Base-by-base conservation (phyloP, 2,888 invertebrate species). In the Dendrolimus pini region DNA sequence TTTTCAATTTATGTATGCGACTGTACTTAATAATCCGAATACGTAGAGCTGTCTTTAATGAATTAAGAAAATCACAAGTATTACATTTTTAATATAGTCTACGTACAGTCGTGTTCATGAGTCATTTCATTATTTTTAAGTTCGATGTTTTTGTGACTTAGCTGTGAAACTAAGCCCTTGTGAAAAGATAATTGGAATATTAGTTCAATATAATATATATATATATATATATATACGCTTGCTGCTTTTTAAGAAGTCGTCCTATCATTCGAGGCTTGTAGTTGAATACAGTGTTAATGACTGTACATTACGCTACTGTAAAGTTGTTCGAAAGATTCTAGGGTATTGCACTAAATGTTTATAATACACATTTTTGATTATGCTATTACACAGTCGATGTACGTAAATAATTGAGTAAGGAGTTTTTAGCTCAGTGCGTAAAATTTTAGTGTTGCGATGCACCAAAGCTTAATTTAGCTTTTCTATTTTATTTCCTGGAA, bases 71-170 rank as follows among this genome's bases (percentile, higher is more conserved):
- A 7, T 47, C 47, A 47, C 2, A 10, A 47, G 47, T 47, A 10
- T 47, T 47, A 12, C 7, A 47, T 47, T 47, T 47, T 10, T 47
- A 47, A 47, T 30, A 47, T 9, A 9, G 9, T 47, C 7, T 47
- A 10, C 12, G 47, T 47, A 47, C 47, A 47, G 47, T 47, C 47
- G 47, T 12, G 7, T 47, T 47, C 47, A 47, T 47, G 9, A 47
- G 12, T 9, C 12, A 47, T 47, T 47, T 47, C 59, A 55, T 18
- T 47, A 10, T 47, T 12, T 10, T 47, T 47, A 47, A 57, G 55
- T 59, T 60, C 9, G 56, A 56, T 41, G 55, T 30, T 56, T 56
- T 56, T 55, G 60, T 60, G 58, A 60, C 60, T 41, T 52, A 58
- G 30, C 9, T 47, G 41, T 47, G 55, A 55, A 54, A 58, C 55